These are phyloP conservation scores for Ormia ochracea DNA, from an alignment of 2,888 invertebrate species.

Conservation along the genomic window DNA sequence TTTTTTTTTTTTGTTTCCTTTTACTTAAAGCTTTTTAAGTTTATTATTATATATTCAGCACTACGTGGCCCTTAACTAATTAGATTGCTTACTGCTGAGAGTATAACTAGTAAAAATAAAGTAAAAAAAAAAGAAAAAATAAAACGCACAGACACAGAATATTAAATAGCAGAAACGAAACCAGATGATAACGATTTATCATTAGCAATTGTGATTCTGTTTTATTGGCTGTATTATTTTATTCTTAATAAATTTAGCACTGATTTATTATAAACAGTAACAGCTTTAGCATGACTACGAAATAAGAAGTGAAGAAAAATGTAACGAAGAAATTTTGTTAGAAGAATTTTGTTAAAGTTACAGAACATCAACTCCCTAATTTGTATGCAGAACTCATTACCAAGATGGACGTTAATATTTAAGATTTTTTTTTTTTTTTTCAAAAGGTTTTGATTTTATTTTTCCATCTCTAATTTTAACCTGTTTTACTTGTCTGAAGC, in stretches of 20 bases:
- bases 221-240: conserved; percentile 52
- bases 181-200: conserved; percentile 10
- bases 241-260: conserved; percentile 55
- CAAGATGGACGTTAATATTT: conserved; percentile 14
- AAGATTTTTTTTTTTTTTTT: conserved; percentile 5
- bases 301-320: not conserved
- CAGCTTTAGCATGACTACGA: conserved; percentile 25
- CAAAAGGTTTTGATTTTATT: not conserved
- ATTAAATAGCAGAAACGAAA: not conserved
- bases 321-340: not conserved
- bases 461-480: conserved; percentile 20
- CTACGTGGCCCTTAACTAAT: conserved; percentile 56
- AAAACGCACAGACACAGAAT: not conserved
- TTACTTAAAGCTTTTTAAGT: not conserved
- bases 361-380: conserved; percentile 24
- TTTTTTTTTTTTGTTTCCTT: not conserved
- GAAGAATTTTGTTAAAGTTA: not conserved
- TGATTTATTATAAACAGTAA: conserved; percentile 52
- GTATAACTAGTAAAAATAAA: not conserved
- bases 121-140: not conserved
- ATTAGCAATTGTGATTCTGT: conserved; percentile 45
- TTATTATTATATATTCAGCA: conserved; percentile 33
- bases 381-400: conserved; percentile 57
- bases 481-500: conserved; percentile 40
- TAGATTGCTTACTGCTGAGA: conserved; percentile 42